Base-by-base conservation (phyloP, 2,797 vertebrate genomes). In the Coluber constrictor region DNA sequence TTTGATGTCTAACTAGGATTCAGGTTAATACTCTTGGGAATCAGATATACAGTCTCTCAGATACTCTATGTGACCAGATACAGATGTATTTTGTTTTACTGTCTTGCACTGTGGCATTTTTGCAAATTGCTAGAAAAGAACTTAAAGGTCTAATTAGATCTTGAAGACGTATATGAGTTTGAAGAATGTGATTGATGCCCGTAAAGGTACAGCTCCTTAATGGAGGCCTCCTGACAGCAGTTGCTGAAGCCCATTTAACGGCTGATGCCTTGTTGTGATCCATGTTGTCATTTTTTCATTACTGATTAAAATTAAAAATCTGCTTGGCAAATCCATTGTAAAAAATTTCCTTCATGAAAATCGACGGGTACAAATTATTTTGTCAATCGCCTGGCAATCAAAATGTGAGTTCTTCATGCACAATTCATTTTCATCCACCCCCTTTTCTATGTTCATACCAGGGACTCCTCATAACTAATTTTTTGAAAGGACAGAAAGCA, bases 251-350 rank as follows among this genome's bases (percentile, higher is more conserved):
- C 98, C 98, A 98, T 98, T 98, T 99, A 98, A 98, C 98, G 96
- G 96, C 98, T 99, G 99, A 99, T 98, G 99, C 98, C 98, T 99
- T 99, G 99, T 99, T 99, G 98, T 99, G 99, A 99, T 99, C 98
- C 98, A 97, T 97, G 98, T 98, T 98, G 99, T 99, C 99, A 99
- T 98, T 99, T 99, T 99, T 98, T 98, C 98, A 98, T 98, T 98
- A 98, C 98, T 98, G 99, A 99, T 99, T 99, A 99, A 99, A 99
- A 99, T 98, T 98, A 98, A 98, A 98, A 98, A 98, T 98, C 98
- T 97, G 98, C 97, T 96, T 98, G 98, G 98, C 97, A 98, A 98
- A 97, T 98, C 98, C 98, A 98, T 98, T 98, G 98, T 98, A 98
- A 98, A 98, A 93, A 98, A 98, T 97, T 97, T 98, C 96, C 97